Conservation (phyloP, 2,113 vertebrate genomes). For the Lepisosteus osseus region DNA sequence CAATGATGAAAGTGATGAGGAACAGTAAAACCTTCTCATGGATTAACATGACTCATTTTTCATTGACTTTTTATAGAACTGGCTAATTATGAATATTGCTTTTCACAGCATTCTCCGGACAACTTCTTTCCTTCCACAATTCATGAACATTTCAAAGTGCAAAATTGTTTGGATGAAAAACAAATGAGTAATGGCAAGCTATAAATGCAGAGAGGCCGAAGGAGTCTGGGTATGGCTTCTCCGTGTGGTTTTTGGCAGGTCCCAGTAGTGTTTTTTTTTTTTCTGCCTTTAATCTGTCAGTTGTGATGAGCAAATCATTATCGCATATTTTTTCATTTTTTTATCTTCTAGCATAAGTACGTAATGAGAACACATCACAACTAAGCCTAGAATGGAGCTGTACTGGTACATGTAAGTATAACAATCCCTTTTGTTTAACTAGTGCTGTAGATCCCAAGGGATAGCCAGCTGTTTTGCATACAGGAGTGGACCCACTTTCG, state of each 20-base stretch:
- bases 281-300: background rate
- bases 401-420: constrained; percentile 76
- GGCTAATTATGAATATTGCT: too few species aligned
- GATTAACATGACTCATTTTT: too few species aligned
- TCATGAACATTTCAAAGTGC: background rate
- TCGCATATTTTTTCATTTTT: background rate
- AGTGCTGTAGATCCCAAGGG: too few species aligned
- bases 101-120: too few species aligned
- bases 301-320: background rate
- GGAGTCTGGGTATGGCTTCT: too few species aligned
- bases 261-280: background rate
- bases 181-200: background rate
- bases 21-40: too few species aligned
- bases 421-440: too few species aligned
- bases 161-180: background rate
- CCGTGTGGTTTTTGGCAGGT: background rate
- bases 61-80: too few species aligned
- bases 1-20: too few species aligned
- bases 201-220: background rate
- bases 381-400: constrained; percentile 63
- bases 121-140: too few species aligned
- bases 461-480: too few species aligned
- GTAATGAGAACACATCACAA: constrained; percentile 36
- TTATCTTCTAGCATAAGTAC: constrained; percentile 9
- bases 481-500: too few species aligned